phyloP scores from a whole-genome alignment of 2,888 invertebrate species.

The Drosophila mayaguana region DNA sequence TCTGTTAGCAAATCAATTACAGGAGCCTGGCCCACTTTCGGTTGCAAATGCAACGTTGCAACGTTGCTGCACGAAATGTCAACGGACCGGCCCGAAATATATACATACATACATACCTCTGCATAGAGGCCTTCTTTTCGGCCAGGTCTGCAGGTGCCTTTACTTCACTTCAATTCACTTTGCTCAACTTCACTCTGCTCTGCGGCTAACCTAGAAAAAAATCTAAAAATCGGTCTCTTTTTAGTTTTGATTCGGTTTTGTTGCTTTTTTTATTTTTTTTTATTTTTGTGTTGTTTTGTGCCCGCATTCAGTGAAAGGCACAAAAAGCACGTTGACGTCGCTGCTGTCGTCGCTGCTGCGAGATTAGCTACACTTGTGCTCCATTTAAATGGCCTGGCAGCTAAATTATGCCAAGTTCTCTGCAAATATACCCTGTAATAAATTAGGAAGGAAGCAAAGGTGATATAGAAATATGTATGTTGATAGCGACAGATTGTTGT shows the following conservation, averaged over 20 bases:
- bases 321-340: slow-evolving; percentile 63
- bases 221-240: slow-evolving; percentile 36
- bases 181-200: slow-evolving; percentile 9
- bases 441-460: no score
- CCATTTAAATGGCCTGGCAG: slow-evolving; percentile 77
- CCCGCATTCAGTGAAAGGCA: slow-evolving; percentile 72
- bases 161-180: slow-evolving; percentile 29
- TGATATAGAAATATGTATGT: accelerated
- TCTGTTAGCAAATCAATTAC: slow-evolving; percentile 66
- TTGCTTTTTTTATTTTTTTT: no score
- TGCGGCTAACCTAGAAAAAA: slow-evolving; percentile 75
- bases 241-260: slow-evolving; percentile 22
- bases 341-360: slow-evolving; percentile 54
- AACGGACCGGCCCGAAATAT: slow-evolving; percentile 43
- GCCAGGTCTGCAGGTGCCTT: slow-evolving; percentile 66
- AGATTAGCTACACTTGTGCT: slow-evolving; percentile 82
- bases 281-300: slow-evolving; percentile 38
- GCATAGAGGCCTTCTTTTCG: slow-evolving; percentile 20
- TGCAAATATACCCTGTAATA: slow-evolving; percentile 22
- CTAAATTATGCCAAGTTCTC: slow-evolving; percentile 81
- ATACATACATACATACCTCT: no score
- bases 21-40: slow-evolving; percentile 51
- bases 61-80: slow-evolving; percentile 68
- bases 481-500: background rate
- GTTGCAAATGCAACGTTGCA: slow-evolving; percentile 61